Evolutionary conservation across 2,888 invertebrate species (phyloP), one percentile per base, ranked within the genome.

Genomic region (Adelognathus sp.): DNA sequence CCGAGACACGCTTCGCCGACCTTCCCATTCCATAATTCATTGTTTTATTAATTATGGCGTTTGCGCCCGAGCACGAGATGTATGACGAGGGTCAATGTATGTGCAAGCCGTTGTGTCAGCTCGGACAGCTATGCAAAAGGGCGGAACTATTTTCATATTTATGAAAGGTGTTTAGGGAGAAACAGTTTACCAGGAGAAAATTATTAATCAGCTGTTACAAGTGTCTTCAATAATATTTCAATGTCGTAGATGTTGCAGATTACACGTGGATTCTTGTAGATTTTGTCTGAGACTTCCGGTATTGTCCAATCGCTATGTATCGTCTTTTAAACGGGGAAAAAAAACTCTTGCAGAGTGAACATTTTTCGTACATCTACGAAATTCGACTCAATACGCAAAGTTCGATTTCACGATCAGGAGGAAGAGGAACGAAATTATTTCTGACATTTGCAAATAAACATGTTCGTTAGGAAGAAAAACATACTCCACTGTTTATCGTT

Each of bases 41-140:
- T 39, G 60, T 54, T 33, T 36, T 46, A 33, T 50, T 73, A 44
- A 73, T 73, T 50, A 46, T 39, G 24, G 56, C 31, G 56, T 58
- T 58, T 58, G 21, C n/a, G 31, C 33, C 66, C 58, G 56, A 39
- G 29, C 16, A 24, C 33, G 21, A 31, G 27, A 29, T 7, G 16
- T 24, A n/a, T n/a, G n/a, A n/a, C 16, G 27, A 27, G 33, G 27
- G 16, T 73, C 46, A 16, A 50, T 21, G 16, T 39, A 27, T 29
- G n/a, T 14, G 3, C 16, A 39, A 33, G 36, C n/a, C 33, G 18
- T n/a, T 11, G 27, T 14, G 21, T 24, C 16, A 27, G 11, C 21
- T 27, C 50, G 50, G 27, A n/a, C 24, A 7, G 24, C n/a, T n/a
- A n/a, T n/a, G 50, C 6, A 52, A 5, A 24, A 31, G 29, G 54